Evolutionary conservation across 2,113 vertebrate species (phyloP), one percentile per base, ranked within the genome.

Genomic region (Probosciger aterrimus): DNA sequence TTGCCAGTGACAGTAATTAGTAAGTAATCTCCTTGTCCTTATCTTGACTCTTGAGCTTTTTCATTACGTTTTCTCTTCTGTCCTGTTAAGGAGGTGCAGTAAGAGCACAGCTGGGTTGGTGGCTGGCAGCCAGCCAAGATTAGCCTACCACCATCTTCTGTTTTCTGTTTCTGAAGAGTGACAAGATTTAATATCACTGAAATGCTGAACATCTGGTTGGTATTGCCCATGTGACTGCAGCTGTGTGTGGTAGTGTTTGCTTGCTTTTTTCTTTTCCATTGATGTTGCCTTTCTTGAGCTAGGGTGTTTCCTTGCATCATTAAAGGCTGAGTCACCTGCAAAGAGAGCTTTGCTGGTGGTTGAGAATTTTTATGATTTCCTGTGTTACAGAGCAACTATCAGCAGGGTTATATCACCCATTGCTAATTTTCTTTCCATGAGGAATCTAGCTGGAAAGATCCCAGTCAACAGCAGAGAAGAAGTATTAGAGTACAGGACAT

Each of bases 191-290:
- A 24, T 64, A 59, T 78, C 13, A 2, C 31, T 44, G 37, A 75
- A 79, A 44, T 33, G 14, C 25, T 16, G n/a, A 90, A 31, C 43
- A 53, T 25, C 74, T 81, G 33, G 4, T 30, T 73, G 22, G 24
- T 37, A 68, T 53, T 49, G 44, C 4, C 24, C 11, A 33, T 0
- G 0, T 18, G 67, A 14, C 27, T 10, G 5, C 8, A 49, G 41
- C 41, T 33, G 18, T n/a, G 35, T 1, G 1, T 47, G 27, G 24
- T 16, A 30, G 18, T 14, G 39, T 44, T 64, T 68, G 8, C 23
- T 62, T 44, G 24, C 50, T 44, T 44, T 14, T 33, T 37, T n/a
- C 24, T 46, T 89, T 80, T 57, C 41, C 57, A 46, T 7, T 39
- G 65, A 47, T 50, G 28, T 50, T 75, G 33, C 35, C 50, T 62